Conservation (phyloP, 2,113 vertebrate genomes). For the Indri indri region DNA sequence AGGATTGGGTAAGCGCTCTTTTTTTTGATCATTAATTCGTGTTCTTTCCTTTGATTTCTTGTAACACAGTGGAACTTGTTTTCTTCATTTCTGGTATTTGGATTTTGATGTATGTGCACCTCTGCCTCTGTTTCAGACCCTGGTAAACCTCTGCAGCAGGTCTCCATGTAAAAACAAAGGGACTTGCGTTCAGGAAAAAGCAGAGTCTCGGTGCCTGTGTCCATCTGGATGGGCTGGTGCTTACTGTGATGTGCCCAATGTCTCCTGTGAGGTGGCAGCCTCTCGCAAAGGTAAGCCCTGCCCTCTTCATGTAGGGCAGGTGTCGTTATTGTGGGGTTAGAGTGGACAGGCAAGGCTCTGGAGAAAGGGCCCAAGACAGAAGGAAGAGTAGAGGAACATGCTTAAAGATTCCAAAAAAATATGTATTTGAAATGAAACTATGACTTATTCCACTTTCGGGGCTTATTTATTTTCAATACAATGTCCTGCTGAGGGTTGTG, state of each 20-base stretch:
- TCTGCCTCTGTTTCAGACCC: constrained; percentile 81
- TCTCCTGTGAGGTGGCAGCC: constrained; percentile 90
- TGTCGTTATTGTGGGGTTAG: neutral
- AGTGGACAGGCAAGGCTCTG: neutral
- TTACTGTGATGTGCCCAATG: constrained; percentile 93
- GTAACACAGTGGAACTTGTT: neutral
- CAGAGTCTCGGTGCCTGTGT: constrained; percentile 89
- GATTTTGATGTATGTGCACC: neutral
- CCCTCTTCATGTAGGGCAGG: neutral
- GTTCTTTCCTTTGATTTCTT: constrained; percentile 8
- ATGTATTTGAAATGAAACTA: neutral
- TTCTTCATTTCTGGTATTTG: neutral
- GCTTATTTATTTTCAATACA: neutral
- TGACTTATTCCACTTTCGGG: neutral
- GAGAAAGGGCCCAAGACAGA: neutral
- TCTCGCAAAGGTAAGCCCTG: constrained; percentile 83
- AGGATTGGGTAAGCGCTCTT: neutral
- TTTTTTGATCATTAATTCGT: neutral
- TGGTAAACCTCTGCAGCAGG: constrained; percentile 89
- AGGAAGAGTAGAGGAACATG: neutral
- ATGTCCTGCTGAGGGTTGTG: neutral
- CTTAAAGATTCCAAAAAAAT: neutral
- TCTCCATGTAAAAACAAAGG: constrained; percentile 91
- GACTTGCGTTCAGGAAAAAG: constrained; percentile 88
- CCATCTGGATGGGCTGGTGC: constrained; percentile 88